These are phyloP conservation scores for Aleiodes sp. DNA, from an alignment of 1,140 invertebrate genomes.

Conservation along the genomic window DNA sequence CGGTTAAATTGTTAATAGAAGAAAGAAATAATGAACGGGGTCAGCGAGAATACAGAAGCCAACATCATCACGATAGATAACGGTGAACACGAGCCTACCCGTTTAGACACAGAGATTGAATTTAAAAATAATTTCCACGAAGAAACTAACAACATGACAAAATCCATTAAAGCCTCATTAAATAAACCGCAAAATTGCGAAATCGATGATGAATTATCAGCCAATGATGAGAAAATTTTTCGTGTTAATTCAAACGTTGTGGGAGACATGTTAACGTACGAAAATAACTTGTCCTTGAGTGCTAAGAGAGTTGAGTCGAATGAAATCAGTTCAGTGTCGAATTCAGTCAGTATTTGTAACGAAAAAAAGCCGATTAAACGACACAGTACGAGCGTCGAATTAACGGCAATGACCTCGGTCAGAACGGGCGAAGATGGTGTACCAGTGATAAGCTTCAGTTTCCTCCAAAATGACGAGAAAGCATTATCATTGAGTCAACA, in stretches of 20 bases:
- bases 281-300: too few species aligned
- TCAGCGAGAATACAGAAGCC: slow-evolving; percentile 50
- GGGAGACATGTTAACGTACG: too few species aligned
- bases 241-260: too few species aligned
- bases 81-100: slow-evolving; percentile 38
- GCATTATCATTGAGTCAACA: not conserved
- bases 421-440: slow-evolving; percentile 52
- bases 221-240: not conserved
- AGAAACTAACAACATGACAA: slow-evolving; percentile 14
- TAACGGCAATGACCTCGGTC: slow-evolving; percentile 53
- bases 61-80: slow-evolving; percentile 23
- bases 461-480: slow-evolving; percentile 45
- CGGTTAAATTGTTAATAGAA: not conserved
- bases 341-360: too few species aligned
- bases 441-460: slow-evolving; percentile 60
- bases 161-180: too few species aligned
- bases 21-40: slow-evolving; percentile 51
- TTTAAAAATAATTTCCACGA: slow-evolving; percentile 44
- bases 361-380: slow-evolving; percentile 1
- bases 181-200: too few species aligned
- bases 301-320: too few species aligned
- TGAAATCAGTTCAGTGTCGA: not conserved
- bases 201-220: too few species aligned
- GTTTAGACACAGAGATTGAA: slow-evolving; percentile 56
- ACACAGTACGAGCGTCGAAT: slow-evolving; percentile 54